Conservation (phyloP, 2,113 vertebrate genomes). For the Edolisoma coerulescens region DNA sequence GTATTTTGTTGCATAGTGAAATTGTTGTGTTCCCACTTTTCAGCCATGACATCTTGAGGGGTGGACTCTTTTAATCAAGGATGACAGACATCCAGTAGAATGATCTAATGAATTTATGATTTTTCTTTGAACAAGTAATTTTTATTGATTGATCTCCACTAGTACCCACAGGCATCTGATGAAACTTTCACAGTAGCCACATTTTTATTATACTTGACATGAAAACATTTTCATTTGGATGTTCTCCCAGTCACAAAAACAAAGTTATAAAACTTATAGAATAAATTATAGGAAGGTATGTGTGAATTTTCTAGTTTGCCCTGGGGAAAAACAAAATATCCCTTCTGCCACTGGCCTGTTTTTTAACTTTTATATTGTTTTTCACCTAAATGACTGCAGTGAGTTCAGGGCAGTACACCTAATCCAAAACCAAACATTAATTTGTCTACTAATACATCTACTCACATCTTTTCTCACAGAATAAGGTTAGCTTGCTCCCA, state of each 20-base stretch:
- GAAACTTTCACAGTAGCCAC: neutral
- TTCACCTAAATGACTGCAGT: neutral
- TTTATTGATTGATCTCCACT: neutral
- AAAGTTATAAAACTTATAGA: neutral
- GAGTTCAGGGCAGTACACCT: slow-evolving; percentile 5
- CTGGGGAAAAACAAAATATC: neutral
- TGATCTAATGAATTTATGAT: neutral
- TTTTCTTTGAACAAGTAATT: neutral
- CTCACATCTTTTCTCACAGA: neutral
- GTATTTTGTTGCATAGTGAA: neutral
- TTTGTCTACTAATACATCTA: slow-evolving; percentile 41
- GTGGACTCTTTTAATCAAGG: neutral
- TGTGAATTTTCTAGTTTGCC: neutral
- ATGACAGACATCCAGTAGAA: neutral
- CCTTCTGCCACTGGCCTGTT: neutral
- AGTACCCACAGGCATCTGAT: neutral
- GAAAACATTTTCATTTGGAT: neutral
- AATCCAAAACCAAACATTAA: slow-evolving; percentile 27
- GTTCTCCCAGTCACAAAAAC: neutral
- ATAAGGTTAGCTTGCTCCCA: slow-evolving; percentile 16
- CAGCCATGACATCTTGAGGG: neutral
- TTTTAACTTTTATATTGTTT: neutral
- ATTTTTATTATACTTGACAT: neutral
- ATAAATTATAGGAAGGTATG: neutral
- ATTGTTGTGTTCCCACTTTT: neutral